Conservation (phyloP, 2,888 invertebrate genomes). For the Apamea crenata region DNA sequence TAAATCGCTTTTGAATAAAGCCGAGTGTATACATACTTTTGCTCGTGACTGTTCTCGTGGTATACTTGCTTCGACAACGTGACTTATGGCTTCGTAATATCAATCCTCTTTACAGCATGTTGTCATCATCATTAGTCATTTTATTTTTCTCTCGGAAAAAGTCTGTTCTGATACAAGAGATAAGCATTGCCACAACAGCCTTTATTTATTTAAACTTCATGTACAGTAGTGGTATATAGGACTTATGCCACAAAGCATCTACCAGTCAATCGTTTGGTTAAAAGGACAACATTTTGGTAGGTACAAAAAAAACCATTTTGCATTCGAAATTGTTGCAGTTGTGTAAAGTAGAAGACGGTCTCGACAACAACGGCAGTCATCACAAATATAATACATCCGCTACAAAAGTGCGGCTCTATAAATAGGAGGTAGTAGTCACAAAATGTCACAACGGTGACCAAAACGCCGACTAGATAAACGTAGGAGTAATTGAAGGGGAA, state of each 20-base stretch:
- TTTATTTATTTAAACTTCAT: not conserved
- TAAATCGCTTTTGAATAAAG: too few relatives aligned
- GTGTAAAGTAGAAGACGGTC: not conserved
- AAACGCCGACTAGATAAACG: slow-evolving; percentile 34
- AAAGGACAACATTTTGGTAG: not conserved
- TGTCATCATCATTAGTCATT: not conserved
- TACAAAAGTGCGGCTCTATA: not conserved
- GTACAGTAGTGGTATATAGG: not conserved
- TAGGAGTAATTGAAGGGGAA: slow-evolving; percentile 37
- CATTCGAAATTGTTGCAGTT: not conserved
- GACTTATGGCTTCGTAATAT: not conserved
- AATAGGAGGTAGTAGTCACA: not conserved
- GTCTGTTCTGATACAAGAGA: not conserved
- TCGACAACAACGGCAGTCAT: not conserved
- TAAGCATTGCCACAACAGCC: not conserved
- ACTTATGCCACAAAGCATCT: not conserved
- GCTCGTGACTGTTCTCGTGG: too few relatives aligned
- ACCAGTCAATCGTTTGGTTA: not conserved
- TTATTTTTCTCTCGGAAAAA: not conserved
- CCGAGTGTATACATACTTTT: too few relatives aligned
- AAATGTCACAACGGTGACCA: slow-evolving; percentile 17
- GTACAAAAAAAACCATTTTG: not conserved
- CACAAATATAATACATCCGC: not conserved
- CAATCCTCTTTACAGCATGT: not conserved
- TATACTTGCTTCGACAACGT: not conserved